Evolutionary conservation across 2,888 invertebrate genomes (phyloP), one percentile per base, ranked within the genome.

Genomic region (Drosophila testacea): DNA sequence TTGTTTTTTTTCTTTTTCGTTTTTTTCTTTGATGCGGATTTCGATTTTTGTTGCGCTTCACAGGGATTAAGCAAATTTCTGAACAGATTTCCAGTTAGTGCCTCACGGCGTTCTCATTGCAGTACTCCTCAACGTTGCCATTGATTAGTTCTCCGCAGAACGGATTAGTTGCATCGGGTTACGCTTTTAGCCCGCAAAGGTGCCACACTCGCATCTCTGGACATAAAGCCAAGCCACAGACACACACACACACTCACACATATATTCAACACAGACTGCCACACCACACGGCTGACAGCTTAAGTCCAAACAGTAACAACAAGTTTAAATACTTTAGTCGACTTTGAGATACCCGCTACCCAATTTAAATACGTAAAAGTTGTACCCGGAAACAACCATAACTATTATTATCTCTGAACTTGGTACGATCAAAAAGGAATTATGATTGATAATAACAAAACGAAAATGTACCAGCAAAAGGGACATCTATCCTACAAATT

Each of bases 1-100:
- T 59, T 63, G 61, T 38, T 51, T 34, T 16, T 13, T 5, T n/a
- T 5, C 16, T 22, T 30, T 9, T 30, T 34, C 13, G 22, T 22
- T 42, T 22, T 16, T 54, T 36, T 22, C 30, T 13, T 27, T 60
- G 47, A 13, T 30, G 50, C 16, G 54, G 69, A 72, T 83, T 75
- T 52, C 54, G 51, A 55, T 60, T 65, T 63, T 46, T 56, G 69
- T 75, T 71, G 72, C 70, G 71, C 63, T 75, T 76, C 76, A 61
- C 75, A 77, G 86, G 81, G 90, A 90, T 91, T 90, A 84, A 84
- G 85, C 77, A 83, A 89, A 86, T 88, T 89, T 90, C 85, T 85
- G 73, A 72, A 69, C 72, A 83, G 87, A 88, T 90, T 90, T 83
- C 65, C 62, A 74, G 76, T 67, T 76, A 63, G 64, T 61, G 54